Conservation (phyloP, 2,888 invertebrate species). For the Chymomyza amoena region DNA sequence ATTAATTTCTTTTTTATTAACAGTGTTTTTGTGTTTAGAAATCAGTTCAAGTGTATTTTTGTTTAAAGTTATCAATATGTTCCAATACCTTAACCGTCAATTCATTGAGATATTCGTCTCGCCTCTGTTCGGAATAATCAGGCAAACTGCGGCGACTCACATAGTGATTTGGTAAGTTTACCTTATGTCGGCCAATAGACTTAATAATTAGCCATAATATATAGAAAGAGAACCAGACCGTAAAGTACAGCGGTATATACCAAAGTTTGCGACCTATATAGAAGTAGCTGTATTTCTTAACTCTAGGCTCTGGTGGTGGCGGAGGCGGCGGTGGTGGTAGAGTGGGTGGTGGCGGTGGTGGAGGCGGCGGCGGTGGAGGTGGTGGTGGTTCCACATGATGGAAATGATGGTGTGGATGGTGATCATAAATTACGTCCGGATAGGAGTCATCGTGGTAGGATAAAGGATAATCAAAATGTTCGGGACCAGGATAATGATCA, state of each 20-base stretch:
- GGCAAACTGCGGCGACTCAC: slow-evolving; percentile 67
- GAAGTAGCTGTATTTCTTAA: slow-evolving; percentile 84
- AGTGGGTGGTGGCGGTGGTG: slow-evolving; percentile 59
- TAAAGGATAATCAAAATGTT: slow-evolving; percentile 39
- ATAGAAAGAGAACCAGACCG: slow-evolving; percentile 82
- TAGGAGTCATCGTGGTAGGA: slow-evolving; percentile 37
- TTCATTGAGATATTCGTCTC: slow-evolving; percentile 72
- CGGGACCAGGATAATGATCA: slow-evolving; percentile 49
- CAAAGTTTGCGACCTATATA: slow-evolving; percentile 85
- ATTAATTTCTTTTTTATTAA: background rate
- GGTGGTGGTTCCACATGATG: slow-evolving; percentile 50
- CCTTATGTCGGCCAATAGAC: slow-evolving; percentile 84
- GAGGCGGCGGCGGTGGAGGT: slow-evolving; percentile 65
- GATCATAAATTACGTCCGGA: slow-evolving; percentile 56
- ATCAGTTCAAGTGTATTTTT: slow-evolving; percentile 65
- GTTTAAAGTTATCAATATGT: slow-evolving; percentile 76
- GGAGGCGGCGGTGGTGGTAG: slow-evolving; percentile 70
- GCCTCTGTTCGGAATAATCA: slow-evolving; percentile 51
- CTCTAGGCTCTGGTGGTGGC: slow-evolving; percentile 77
- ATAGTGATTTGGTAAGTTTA: slow-evolving; percentile 78
- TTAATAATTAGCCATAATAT: slow-evolving; percentile 84
- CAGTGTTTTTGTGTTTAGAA: slow-evolving; percentile 1
- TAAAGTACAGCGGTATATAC: slow-evolving; percentile 86
- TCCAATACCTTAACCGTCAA: slow-evolving; percentile 75
- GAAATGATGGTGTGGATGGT: slow-evolving; percentile 59